A percentile compares a stretch with the other conserved stretches of the same genome.
These are phyloP conservation scores for Protobothrops mucrosquamatus DNA, from an alignment of 2,113 vertebrate species.

Conservation along the genomic window DNA sequence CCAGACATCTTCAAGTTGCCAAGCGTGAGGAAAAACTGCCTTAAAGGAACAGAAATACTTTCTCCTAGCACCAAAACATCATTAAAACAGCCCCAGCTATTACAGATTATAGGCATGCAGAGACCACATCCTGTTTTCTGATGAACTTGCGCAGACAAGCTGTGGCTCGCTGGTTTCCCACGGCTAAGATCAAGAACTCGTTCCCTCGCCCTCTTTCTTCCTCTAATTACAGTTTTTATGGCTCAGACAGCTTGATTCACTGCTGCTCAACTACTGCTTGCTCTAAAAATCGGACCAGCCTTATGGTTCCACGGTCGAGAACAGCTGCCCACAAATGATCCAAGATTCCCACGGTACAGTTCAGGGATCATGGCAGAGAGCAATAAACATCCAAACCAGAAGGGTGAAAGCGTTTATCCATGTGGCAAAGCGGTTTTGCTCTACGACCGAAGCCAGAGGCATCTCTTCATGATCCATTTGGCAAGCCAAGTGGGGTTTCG, in stretches of 20 bases:
- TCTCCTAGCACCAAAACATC: not conserved
- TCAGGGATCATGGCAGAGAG: not conserved
- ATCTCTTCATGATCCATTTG: not conserved
- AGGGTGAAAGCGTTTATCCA: not conserved
- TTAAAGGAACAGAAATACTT: not conserved
- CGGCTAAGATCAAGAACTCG: not conserved
- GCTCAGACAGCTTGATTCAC: not conserved
- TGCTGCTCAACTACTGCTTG: not conserved
- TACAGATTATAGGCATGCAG: not conserved
- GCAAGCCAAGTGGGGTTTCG: not conserved
- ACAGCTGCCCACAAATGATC: not conserved
- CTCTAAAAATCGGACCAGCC: not conserved
- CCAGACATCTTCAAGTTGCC: not conserved
- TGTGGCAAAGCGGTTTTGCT: not conserved
- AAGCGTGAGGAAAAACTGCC: not conserved
- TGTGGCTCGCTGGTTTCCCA: not conserved
- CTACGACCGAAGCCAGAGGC: not conserved
- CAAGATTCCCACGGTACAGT: not conserved
- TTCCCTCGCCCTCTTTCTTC: not conserved
- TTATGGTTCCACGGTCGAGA: not conserved
- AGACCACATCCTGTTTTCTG: not conserved
- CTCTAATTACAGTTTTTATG: not conserved
- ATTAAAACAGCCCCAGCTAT: not conserved
- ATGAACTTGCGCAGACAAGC: not conserved
- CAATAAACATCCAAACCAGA: not conserved